Evolutionary conservation across 2,113 vertebrate species (phyloP).

Genomic region (Craseonycteris thonglongyai): DNA sequence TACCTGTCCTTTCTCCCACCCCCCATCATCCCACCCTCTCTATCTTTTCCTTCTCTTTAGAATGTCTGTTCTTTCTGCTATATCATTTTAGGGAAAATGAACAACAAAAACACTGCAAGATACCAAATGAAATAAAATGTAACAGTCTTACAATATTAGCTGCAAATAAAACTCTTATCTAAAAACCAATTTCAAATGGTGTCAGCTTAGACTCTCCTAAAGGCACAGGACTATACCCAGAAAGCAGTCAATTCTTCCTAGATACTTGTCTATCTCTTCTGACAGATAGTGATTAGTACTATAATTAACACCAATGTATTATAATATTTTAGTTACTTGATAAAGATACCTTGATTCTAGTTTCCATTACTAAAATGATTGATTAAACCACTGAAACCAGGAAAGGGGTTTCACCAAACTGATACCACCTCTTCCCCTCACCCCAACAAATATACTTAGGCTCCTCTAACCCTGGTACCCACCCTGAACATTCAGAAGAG

Average conservation of each 20-base stretch:
- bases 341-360: not conserved
- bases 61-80: not conserved
- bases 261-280: not conserved
- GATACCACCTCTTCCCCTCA: not conserved
- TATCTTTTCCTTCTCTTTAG: not conserved
- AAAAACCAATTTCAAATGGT: not conserved
- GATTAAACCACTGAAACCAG: not conserved
- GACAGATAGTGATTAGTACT: not conserved
- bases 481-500: not conserved
- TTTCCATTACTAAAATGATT: not conserved
- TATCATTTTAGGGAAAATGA: not conserved
- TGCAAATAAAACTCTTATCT: not conserved
- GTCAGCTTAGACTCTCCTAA: not conserved
- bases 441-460: not conserved
- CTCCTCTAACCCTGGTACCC: not conserved
- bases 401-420: not conserved
- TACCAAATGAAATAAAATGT: not conserved
- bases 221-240: not conserved
- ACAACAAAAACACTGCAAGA: not conserved
- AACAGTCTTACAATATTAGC: not conserved
- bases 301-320: not conserved
- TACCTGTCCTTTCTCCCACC: not conserved
- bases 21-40: no score
- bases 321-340: not conserved
- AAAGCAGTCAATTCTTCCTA: not conserved